Base-by-base conservation (phyloP, 2,888 invertebrate genomes). In the Lithophane semibrunnea region DNA sequence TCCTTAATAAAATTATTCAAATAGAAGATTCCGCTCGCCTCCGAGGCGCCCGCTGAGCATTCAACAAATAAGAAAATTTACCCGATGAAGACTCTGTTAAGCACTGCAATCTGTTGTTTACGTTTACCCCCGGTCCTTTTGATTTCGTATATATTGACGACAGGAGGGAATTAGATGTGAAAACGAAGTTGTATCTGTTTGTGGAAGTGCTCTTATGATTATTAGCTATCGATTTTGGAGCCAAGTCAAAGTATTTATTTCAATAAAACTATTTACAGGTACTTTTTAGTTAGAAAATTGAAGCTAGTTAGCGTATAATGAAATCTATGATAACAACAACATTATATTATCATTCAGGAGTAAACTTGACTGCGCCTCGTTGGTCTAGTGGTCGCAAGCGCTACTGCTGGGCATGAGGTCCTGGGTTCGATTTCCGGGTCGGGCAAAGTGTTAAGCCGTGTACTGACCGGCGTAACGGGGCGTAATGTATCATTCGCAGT, bases 1-100 rank as follows among this genome's bases (percentile, higher is more conserved):
- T 91, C 92, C 92, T 94, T 94, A 95, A 95, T 95, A 92, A 94
- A 95, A 95, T 95, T 95, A 96, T 95, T 95, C 94, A 95, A 95
- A 95, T 95, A 93, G 92, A 94, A 91, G 93, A 93, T 92, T 91
- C 91, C 87, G 86, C 91, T 92, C 93, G 94, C 90, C 93, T 90
- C 85, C 74, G 85, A 90, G 93, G 94, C 94, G 94, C 94, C 94
- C 90, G 90, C 85, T 85, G 89, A 92, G 92, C 92, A 92, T 92
- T 93, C 93, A 90, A 91, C 94, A 90, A 91, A 92, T 91, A 92
- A 90, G 90, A 90, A 86, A 85, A 90, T 91, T 89, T 90, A 89
- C 85, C 82, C 84, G 80, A 87, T 85, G 86, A 88, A 86, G 82
- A 82, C 90, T 89, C 90, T 88, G 90, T 88, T 87, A 88, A 87